Conservation (phyloP, 2,113 vertebrate species). For the Petaurus breviceps region DNA sequence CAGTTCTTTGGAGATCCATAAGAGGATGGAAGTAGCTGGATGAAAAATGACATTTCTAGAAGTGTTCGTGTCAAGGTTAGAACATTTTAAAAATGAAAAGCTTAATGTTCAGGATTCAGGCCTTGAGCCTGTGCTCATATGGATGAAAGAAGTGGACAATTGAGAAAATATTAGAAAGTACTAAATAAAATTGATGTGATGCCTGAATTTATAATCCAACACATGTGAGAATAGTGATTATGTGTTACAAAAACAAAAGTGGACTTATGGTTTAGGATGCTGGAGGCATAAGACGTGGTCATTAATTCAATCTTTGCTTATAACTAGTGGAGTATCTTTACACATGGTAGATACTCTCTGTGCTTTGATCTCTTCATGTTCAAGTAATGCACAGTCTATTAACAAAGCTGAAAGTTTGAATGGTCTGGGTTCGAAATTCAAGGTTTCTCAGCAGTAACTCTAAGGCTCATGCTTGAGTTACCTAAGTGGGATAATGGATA, state of each 20-base stretch:
- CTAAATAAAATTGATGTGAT: slow-evolving; percentile 38
- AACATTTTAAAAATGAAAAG: slow-evolving; percentile 48
- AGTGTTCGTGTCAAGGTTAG: slow-evolving; percentile 64
- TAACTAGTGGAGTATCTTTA: neutral
- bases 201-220: neutral
- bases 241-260: neutral
- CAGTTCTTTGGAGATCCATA: slow-evolving; percentile 63
- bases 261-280: neutral
- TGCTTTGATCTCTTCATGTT: neutral
- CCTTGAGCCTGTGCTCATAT: slow-evolving; percentile 16
- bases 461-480: neutral
- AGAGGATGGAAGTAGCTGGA: slow-evolving; percentile 29
- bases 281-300: neutral
- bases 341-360: neutral
- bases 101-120: slow-evolving; percentile 28
- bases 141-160: neutral
- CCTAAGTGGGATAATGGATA: neutral
- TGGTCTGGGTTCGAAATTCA: neutral
- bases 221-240: neutral
- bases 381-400: neutral
- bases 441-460: neutral
- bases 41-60: slow-evolving; percentile 67
- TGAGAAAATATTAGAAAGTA: slow-evolving; percentile 41
- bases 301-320: neutral
- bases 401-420: neutral